Evolutionary conservation across 2,888 invertebrate species (phyloP), one percentile per base, ranked within the genome.

Genomic region (Stegophylla sp.): DNA sequence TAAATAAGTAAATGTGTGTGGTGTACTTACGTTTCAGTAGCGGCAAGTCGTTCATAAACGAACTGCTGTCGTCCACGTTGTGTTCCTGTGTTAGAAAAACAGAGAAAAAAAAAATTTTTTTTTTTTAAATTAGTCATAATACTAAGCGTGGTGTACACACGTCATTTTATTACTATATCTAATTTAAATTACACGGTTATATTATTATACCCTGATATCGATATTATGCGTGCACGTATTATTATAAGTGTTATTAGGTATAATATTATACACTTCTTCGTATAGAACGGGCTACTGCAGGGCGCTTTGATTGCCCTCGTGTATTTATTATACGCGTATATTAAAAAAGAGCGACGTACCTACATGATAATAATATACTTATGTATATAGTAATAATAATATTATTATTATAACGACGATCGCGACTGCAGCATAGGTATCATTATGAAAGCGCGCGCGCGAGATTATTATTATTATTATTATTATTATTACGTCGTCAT

Each of bases 1-100:
- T 67, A 48, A 28, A 45, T 15, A 53, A n/a, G n/a, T n/a, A n/a
- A n/a, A 41, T 28, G n/a, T 5, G 23, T 45, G 23, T 41, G 15
- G 20, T 34, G 13, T 85, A 91, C 93, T 93, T 88, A 95, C 95
- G 94, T 92, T 95, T 95, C 85, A 95, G 90, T 85, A 95, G 89
- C 85, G 95, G 95, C 87, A 95, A 90, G 87, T 95, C 95, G 85
- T 94, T 93, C 90, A 95, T 95, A 88, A 95, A 95, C 73, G 93
- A 93, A 84, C 91, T 90, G 84, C 93, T 94, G 86, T 95, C 95
- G 86, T 95, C 95, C 88, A 95, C 91, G 84, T 92, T 92, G 84
- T 93, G 91, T 87, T 93, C 82, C 81, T 83, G 93, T 92, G 93
- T 90, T 76, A 89, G 90, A 56, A 85, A 83, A 83, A 77, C 83